Percentiles rank a stretch among this genome's conserved stretches.
These are phyloP conservation scores for Phyllostomus discolor DNA, from an alignment of 2,113 vertebrate genomes.

Conservation along the genomic window DNA sequence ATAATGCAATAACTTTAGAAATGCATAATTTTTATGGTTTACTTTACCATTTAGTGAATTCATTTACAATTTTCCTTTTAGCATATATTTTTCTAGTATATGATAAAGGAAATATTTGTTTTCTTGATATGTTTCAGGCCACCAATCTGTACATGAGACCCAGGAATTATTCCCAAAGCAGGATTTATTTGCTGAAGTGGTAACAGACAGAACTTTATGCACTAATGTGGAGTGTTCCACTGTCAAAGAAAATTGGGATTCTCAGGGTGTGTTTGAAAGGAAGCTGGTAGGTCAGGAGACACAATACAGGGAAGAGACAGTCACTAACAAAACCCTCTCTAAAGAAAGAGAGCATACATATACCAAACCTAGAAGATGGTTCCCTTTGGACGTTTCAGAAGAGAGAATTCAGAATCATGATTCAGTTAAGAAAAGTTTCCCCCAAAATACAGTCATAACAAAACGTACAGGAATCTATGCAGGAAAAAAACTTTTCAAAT, in stretches of 20 bases:
- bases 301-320: background rate
- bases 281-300: background rate
- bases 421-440: slow-evolving; percentile 30
- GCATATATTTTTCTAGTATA: background rate
- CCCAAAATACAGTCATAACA: background rate
- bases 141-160: background rate
- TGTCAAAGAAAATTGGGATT: background rate
- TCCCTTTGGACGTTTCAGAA: background rate
- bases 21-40: background rate
- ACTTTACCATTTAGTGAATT: background rate
- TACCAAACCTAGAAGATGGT: slow-evolving; percentile 7
- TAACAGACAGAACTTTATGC: background rate
- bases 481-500: slow-evolving; percentile 68
- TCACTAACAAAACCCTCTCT: background rate
- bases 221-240: background rate
- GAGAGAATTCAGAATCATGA: slow-evolving; percentile 40
- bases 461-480: slow-evolving; percentile 47
- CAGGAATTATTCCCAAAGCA: slow-evolving; percentile 22
- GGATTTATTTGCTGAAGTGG: background rate
- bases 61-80: background rate
- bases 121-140: slow-evolving; percentile 58
- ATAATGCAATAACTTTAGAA: background rate
- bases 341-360: background rate
- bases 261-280: slow-evolving; percentile 9
- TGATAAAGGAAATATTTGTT: background rate